Conservation (phyloP, 2,797 vertebrate species). For the Rhadinocentrus ornatus region DNA sequence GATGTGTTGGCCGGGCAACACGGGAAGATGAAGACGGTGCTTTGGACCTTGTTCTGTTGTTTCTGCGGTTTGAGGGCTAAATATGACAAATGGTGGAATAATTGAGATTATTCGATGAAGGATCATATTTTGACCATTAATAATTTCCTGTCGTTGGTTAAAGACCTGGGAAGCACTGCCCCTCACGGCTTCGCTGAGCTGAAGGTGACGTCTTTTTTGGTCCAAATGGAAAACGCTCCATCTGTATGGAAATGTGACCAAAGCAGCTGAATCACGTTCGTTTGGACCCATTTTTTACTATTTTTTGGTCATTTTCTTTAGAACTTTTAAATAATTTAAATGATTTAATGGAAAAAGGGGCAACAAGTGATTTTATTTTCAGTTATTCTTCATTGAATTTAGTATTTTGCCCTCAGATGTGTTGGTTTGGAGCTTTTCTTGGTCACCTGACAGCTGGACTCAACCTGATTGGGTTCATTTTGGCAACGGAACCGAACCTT, state of each 20-base stretch:
- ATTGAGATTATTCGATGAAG: not conserved
- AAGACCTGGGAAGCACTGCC: not conserved
- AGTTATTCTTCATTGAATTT: not conserved
- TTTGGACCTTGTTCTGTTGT: not conserved
- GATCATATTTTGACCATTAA: not conserved
- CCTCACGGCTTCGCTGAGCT: not conserved
- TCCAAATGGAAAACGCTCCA: not conserved
- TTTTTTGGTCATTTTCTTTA: not conserved
- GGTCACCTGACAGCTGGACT: too few relatives aligned
- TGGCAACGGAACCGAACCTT: not conserved
- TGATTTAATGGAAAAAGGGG: not conserved
- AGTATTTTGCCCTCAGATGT: not conserved
- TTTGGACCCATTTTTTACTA: not conserved
- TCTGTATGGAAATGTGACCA: not conserved
- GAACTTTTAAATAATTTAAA: not conserved
- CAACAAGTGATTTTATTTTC: not conserved
- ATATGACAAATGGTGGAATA: not conserved
- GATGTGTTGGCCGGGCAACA: not conserved
- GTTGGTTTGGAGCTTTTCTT: not conserved
- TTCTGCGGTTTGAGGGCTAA: not conserved
- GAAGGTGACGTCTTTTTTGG: conserved; percentile 8
- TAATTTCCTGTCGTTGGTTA: not conserved
- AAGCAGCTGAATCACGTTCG: not conserved
- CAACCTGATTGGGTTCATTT: not conserved
- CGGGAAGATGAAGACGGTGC: not conserved